Conservation (phyloP, 2,888 invertebrate species). For the Brachyopa scutellaris region DNA sequence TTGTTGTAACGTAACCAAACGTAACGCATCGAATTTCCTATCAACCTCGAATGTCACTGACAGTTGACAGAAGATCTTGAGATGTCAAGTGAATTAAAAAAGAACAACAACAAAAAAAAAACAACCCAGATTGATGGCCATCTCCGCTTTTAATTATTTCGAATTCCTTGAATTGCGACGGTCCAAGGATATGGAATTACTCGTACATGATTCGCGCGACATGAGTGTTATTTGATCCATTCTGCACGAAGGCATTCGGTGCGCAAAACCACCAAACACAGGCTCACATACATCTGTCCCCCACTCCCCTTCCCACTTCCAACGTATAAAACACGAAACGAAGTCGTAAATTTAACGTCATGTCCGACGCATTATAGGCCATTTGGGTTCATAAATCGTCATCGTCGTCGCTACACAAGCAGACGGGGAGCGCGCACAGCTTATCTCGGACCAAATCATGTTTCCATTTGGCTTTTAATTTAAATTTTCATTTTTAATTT, state of each 20-base stretch:
- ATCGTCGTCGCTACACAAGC: constrained; percentile 29
- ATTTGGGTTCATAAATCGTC: constrained; percentile 69
- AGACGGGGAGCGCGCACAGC: constrained; percentile 8
- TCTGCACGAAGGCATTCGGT: constrained; percentile 55
- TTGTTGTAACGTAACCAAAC: constrained; percentile 38
- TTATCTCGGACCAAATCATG: constrained; percentile 61
- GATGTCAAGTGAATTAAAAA: constrained; percentile 40
- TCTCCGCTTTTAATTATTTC: constrained; percentile 47
- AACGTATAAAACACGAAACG: too few species aligned
- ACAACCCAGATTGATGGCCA: constrained; percentile 52
- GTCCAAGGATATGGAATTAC: constrained; percentile 57
- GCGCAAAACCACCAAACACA: constrained; percentile 41
- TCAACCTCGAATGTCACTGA: constrained; percentile 61
- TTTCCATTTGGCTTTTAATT: constrained; percentile 71
- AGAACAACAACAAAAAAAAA: background rate
- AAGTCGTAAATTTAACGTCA: constrained; percentile 65
- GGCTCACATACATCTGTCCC: background rate
- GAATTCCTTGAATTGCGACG: constrained; percentile 55
- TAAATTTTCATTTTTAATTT: constrained; percentile 64
- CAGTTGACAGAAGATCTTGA: constrained; percentile 60
- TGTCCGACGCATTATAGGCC: constrained; percentile 64
- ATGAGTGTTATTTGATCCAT: constrained; percentile 66
- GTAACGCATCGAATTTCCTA: constrained; percentile 64
- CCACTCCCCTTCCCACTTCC: too few species aligned
- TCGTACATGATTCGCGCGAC: constrained; percentile 66